phyloP scores from a whole-genome alignment of 2,113 vertebrate genomes.

The Mellivora capensis region DNA sequence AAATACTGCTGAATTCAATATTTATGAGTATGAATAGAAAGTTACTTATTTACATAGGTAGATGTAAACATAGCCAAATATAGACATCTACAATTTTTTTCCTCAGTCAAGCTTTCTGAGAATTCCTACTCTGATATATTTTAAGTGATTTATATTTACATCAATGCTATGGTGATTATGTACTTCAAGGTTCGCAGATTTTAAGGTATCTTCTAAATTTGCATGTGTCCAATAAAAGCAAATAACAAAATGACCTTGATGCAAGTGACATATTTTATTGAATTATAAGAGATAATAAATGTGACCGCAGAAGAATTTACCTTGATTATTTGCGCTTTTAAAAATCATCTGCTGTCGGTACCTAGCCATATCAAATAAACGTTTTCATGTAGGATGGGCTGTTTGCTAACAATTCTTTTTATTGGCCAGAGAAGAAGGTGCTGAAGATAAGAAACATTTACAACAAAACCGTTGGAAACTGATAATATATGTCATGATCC shows the following conservation, averaged over 20 bases:
- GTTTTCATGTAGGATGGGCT: not conserved
- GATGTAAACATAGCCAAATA: slow-evolving; percentile 76
- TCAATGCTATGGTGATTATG: slow-evolving; percentile 70
- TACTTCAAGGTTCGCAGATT: slow-evolving; percentile 69
- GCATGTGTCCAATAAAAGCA: not conserved
- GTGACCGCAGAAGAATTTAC: not conserved
- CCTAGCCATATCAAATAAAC: not conserved
- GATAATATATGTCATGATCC: not conserved
- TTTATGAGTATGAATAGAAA: slow-evolving; percentile 77
- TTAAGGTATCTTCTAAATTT: slow-evolving; percentile 62
- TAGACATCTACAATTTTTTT: slow-evolving; percentile 72
- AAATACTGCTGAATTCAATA: slow-evolving; percentile 77
- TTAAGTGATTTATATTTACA: slow-evolving; percentile 78
- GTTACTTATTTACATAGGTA: slow-evolving; percentile 76
- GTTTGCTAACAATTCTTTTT: not conserved
- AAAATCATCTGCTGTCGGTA: not conserved
- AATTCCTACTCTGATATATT: slow-evolving; percentile 76
- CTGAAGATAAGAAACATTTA: not conserved
- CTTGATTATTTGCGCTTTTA: not conserved
- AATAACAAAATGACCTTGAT: slow-evolving; percentile 25
- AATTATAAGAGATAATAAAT: not conserved
- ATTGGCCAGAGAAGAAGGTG: not conserved
- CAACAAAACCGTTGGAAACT: not conserved
- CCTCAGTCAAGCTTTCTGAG: slow-evolving; percentile 68
- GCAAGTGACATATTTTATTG: not conserved